A percentile compares a stretch with the other conserved stretches of the same genome.
Evolutionary conservation across 2,888 invertebrate species (phyloP).

Genomic region (Plebejus anna): DNA sequence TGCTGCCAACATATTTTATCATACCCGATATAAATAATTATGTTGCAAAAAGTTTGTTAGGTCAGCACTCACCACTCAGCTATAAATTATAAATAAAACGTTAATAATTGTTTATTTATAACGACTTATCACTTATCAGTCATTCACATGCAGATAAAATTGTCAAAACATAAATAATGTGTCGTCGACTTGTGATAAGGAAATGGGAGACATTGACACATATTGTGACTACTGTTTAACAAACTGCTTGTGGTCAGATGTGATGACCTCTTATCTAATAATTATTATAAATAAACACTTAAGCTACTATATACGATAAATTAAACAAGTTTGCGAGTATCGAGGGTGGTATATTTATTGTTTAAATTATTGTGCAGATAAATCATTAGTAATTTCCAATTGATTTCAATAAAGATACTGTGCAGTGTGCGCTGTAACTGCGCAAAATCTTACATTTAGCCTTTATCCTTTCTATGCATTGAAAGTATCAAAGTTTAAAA

Average conservation of each 20-base stretch:
- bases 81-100: background rate
- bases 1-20: background rate
- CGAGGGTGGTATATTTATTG: background rate
- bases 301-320: background rate
- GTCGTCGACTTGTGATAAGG: slow-evolving; percentile 26
- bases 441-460: too few relatives aligned
- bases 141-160: slow-evolving; percentile 27
- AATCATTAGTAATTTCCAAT: too few relatives aligned
- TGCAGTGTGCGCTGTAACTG: too few relatives aligned
- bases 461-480: too few relatives aligned
- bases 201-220: slow-evolving; percentile 23
- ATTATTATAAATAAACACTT: slow-evolving; percentile 9
- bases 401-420: too few relatives aligned
- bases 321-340: background rate
- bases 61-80: too few relatives aligned
- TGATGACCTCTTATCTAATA: background rate
- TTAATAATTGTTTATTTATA: slow-evolving; percentile 1
- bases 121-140: slow-evolving; percentile 18
- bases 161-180: slow-evolving; percentile 25
- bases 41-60: background rate
- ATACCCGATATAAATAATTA: background rate
- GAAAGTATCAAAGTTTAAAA: too few relatives aligned
- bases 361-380: background rate
- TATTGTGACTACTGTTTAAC: slow-evolving; percentile 19
- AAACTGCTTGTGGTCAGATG: background rate